Evolutionary conservation across 2,797 vertebrate genomes (phyloP), one percentile per base, ranked within the genome.

Genomic region (Phrynocephalus forsythii): DNA sequence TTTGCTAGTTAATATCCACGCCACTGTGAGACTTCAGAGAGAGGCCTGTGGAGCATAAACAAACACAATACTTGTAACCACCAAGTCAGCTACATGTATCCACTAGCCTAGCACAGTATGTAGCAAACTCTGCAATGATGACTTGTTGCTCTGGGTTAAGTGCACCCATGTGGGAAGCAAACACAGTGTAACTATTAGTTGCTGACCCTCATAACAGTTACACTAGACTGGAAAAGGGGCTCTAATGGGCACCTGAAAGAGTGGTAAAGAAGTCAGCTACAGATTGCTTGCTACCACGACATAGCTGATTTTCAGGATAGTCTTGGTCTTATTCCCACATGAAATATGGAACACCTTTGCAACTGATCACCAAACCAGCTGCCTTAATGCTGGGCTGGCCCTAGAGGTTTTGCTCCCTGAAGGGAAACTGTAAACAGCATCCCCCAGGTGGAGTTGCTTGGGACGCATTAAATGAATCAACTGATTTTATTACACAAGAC

Each of bases 141-240:
- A 63, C 96, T 95, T 96, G 94, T 95, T 96, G 93, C 94, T 95
- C 94, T 94, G 73, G 95, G 95, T 95, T 96, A 96, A 97, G 92
- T 93, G 94, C 94, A 82, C 95, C 95, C 94, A 75, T 52, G 96
- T 95, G 96, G 95, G 86, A 77, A 86, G 90, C 91, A 95, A 94
- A 91, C 94, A 94, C 92, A 2, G 77, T 56, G 90, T 92, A 90
- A 95, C 84, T 87, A 95, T 96, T 95, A 95, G 95, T 92, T 84
- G 87, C 90, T 83, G 90, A 68, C 94, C 90, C 92, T 95, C 78
- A 88, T 71, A 91, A 88, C 95, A 91, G 92, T 91, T 87, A 84
- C 92, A 91, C 0, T 1, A n/a, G 89, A 90, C 89, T 95, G 92
- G 44, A 93, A 91, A 95, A 94, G 24, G 60, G 90, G 30, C 90